phyloP scores from a whole-genome alignment of 2,797 vertebrate species.

The Gallirallus australis region DNA sequence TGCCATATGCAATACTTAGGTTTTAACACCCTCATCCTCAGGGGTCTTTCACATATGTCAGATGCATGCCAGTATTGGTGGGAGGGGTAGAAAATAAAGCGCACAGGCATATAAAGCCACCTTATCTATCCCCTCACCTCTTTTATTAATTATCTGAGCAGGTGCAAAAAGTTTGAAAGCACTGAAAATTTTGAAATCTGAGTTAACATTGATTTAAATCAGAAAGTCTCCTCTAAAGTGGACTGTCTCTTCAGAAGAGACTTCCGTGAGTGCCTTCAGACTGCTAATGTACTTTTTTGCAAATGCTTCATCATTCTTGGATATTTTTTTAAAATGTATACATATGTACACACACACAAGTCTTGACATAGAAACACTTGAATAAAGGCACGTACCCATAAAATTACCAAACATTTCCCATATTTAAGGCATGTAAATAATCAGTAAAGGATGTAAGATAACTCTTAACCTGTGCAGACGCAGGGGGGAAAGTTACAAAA shows the following conservation, averaged over 20 bases:
- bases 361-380: not conserved
- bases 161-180: not conserved
- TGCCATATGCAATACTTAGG: not conserved
- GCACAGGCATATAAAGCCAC: not conserved
- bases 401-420: accelerated
- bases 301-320: not conserved
- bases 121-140: not conserved
- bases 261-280: not conserved
- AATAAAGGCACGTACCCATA: not conserved
- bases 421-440: not conserved
- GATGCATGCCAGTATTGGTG: no score
- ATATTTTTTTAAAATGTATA: not conserved
- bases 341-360: no score
- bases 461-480: accelerated
- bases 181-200: not conserved
- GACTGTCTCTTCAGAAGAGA: not conserved
- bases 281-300: not conserved
- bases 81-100: not conserved
- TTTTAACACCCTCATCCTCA: not conserved
- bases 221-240: not conserved
- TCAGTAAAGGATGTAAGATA: not conserved
- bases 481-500: not conserved
- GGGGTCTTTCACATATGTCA: not conserved
- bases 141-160: not conserved
- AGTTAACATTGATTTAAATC: not conserved